phyloP scores from a whole-genome alignment of 2,113 vertebrate genomes.

The Ibidorhyncha struthersii region DNA sequence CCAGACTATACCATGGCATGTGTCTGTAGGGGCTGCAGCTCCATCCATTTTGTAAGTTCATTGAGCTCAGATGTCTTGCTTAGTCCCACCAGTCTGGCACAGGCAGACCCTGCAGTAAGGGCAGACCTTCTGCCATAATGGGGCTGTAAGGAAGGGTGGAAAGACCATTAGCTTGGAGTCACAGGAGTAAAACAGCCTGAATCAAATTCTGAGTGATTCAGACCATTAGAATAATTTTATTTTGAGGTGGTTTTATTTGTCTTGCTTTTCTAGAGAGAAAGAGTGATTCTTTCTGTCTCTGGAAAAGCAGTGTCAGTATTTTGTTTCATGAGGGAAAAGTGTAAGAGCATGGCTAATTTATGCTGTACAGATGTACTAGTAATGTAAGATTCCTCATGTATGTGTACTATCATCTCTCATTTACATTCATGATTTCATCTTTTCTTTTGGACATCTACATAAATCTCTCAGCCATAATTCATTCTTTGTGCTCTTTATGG shows the following conservation, averaged over 20 bases:
- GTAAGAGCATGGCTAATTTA: background rate
- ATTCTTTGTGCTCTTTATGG: background rate
- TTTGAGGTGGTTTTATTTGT: background rate
- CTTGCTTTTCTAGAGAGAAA: background rate
- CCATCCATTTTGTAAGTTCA: background rate
- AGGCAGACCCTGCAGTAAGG: background rate
- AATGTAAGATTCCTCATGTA: background rate
- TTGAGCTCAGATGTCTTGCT: background rate
- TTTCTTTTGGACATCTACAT: background rate
- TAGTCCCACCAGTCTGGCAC: background rate
- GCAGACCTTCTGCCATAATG: fast-evolving
- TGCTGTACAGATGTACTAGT: background rate
- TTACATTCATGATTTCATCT: background rate
- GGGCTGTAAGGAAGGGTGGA: background rate
- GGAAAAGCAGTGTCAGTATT: background rate
- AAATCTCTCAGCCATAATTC: background rate
- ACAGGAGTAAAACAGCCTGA: background rate
- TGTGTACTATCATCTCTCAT: background rate
- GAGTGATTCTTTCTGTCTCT: background rate
- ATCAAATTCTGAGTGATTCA: background rate
- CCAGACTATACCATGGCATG: background rate
- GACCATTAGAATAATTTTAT: background rate
- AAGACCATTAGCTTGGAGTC: background rate
- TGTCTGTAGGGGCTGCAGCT: background rate
- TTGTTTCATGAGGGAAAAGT: background rate